A percentile compares a stretch with the other conserved stretches of the same genome.
phyloP scores from a whole-genome alignment of 1,140 invertebrate genomes.

The Choristoneura fumiferana region DNA sequence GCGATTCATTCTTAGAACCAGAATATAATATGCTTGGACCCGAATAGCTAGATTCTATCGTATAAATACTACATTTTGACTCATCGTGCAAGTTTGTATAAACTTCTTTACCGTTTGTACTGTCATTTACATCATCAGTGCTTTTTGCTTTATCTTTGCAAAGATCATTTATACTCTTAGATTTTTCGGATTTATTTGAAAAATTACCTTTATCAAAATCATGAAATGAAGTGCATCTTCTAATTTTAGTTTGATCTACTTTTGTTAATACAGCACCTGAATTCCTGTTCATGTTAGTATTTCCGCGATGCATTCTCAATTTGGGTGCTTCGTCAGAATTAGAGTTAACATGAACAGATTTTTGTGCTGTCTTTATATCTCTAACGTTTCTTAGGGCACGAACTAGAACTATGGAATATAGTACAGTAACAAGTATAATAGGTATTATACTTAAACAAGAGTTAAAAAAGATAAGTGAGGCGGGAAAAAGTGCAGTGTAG shows the following conservation, averaged over 20 bases:
- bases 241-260: constrained; percentile 28
- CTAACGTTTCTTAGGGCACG: constrained; percentile 73
- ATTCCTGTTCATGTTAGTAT: constrained; percentile 36
- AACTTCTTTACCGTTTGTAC: too few species aligned
- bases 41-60: constrained; percentile 38
- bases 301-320: constrained; percentile 58
- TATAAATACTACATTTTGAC: constrained; percentile 45
- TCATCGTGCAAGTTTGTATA: too few species aligned
- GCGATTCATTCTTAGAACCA: constrained; percentile 13
- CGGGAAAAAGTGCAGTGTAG: constrained; percentile 76
- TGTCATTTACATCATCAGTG: constrained; percentile 28
- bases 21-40: too few species aligned
- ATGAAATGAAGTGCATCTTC: constrained; percentile 59
- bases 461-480: constrained; percentile 73
- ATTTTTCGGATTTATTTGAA: constrained; percentile 30
- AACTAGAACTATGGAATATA: constrained; percentile 79
- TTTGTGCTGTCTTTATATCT: constrained; percentile 52
- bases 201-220: constrained; percentile 24
- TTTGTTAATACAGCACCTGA: constrained; percentile 33
- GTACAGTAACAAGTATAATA: constrained; percentile 69
- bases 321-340: constrained; percentile 32
- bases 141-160: constrained; percentile 44
- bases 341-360: constrained; percentile 35
- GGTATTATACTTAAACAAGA: constrained; percentile 77
- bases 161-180: constrained; percentile 48